Conservation (phyloP, 2,888 invertebrate genomes). For the Drosophila dives region DNA sequence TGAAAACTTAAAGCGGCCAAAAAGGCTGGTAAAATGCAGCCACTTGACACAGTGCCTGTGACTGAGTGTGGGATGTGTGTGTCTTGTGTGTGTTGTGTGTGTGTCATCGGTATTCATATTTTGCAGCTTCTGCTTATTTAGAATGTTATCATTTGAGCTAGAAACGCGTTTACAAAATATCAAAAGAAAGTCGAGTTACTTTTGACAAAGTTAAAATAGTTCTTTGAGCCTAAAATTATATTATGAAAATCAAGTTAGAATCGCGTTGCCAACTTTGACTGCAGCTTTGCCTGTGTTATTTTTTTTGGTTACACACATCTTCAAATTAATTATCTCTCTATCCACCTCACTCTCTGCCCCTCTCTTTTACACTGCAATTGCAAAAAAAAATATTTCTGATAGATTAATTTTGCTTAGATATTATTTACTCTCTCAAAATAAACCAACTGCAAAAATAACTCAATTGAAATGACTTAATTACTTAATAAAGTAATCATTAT, state of each 20-base stretch:
- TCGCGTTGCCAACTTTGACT: neutral
- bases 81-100: constrained; percentile 10
- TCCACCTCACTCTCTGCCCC: neutral
- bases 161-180: neutral
- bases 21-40: constrained; percentile 65
- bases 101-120: constrained; percentile 58
- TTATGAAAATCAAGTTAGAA: neutral
- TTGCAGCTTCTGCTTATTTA: constrained; percentile 2
- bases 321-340: neutral
- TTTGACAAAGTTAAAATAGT: neutral
- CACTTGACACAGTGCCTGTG: constrained; percentile 58
- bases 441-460: neutral
- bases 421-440: neutral
- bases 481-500: neutral
- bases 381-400: neutral
- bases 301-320: no score
- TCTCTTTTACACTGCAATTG: neutral
- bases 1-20: constrained; percentile 36
- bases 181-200: neutral
- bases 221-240: neutral
- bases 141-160: neutral
- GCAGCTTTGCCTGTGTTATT: neutral
- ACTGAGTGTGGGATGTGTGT: constrained; percentile 5
- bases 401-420: neutral
- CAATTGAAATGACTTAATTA: neutral